These are phyloP conservation scores for Carassius gibelio DNA, from an alignment of 2,113 vertebrate genomes.

Conservation along the genomic window DNA sequence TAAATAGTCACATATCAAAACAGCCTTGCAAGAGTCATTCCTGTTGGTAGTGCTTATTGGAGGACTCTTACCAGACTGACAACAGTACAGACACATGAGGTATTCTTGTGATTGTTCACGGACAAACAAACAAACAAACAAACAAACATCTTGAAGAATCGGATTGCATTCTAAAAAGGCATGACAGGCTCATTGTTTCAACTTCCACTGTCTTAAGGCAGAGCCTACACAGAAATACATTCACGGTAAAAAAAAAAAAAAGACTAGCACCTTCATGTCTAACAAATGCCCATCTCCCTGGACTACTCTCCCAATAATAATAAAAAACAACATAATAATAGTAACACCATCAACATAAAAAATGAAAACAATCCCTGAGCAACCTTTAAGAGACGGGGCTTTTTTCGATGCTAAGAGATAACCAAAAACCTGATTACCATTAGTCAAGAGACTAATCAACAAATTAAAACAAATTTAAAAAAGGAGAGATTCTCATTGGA, in stretches of 20 bases:
- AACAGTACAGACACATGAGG: slow-evolving; percentile 78
- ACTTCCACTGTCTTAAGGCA: slow-evolving; percentile 50
- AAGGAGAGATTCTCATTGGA: background rate
- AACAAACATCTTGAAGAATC: slow-evolving; percentile 56
- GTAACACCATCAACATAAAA: slow-evolving; percentile 38
- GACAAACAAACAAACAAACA: background rate
- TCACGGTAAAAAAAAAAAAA: slow-evolving; percentile 64
- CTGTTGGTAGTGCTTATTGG: slow-evolving; percentile 64
- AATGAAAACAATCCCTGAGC: slow-evolving; percentile 66
- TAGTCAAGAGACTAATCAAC: background rate
- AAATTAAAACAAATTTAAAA: background rate
- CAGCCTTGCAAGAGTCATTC: slow-evolving; percentile 59
- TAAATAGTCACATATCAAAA: slow-evolving; percentile 75
- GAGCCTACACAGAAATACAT: slow-evolving; percentile 64
- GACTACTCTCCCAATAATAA: background rate
- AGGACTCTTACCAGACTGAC: slow-evolving; percentile 60
- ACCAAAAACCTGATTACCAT: slow-evolving; percentile 69
- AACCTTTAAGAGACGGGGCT: slow-evolving; percentile 46
- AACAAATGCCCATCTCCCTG: slow-evolving; percentile 13
- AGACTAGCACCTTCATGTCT: slow-evolving; percentile 55
- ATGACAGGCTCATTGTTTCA: slow-evolving; percentile 56
- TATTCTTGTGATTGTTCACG: slow-evolving; percentile 69
- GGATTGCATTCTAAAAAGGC: slow-evolving; percentile 60
- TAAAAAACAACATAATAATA: background rate
- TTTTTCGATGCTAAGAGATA: slow-evolving; percentile 42